Percentiles rank a stretch among this genome's conserved stretches.
phyloP scores from a whole-genome alignment of 2,888 invertebrate species.

The Drosophila pegasa region DNA sequence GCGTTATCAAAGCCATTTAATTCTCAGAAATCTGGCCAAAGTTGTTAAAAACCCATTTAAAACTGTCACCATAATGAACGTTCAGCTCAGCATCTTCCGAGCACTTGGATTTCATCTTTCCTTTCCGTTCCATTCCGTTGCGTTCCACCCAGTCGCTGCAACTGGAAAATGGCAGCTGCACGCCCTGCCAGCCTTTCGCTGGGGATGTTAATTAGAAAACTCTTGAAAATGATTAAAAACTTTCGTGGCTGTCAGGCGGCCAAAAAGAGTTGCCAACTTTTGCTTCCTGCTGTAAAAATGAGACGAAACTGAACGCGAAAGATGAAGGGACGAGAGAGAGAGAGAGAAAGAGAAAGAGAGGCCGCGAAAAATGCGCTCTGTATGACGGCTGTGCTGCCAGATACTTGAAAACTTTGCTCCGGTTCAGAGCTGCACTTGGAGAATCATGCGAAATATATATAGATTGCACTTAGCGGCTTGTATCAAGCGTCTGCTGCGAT shows the following conservation, averaged over 20 bases:
- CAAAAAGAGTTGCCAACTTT: slow-evolving; percentile 52
- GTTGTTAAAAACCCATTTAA: slow-evolving; percentile 75
- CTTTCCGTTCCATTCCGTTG: slow-evolving; percentile 32
- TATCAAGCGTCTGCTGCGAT: not conserved
- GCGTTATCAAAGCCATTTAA: slow-evolving; percentile 72
- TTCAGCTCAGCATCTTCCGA: slow-evolving; percentile 41
- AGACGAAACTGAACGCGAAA: not conserved
- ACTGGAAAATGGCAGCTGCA: slow-evolving; percentile 42
- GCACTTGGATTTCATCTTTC: slow-evolving; percentile 43
- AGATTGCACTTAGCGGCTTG: not conserved
- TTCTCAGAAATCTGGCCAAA: slow-evolving; percentile 68
- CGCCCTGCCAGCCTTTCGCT: slow-evolving; percentile 39
- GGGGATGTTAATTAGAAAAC: slow-evolving; percentile 77
- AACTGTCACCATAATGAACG: slow-evolving; percentile 71
- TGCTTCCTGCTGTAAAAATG: slow-evolving; percentile 32
- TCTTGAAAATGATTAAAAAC: slow-evolving; percentile 80
- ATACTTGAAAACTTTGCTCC: slow-evolving; percentile 41
- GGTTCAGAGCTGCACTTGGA: slow-evolving; percentile 1
- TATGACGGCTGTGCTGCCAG: slow-evolving; percentile 18
- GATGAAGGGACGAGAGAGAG: not conserved
- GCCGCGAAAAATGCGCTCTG: not conserved
- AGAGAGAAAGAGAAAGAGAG: not conserved
- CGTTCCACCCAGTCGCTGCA: slow-evolving; percentile 18
- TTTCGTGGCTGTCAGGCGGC: slow-evolving; percentile 55
- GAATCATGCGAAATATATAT: slow-evolving; percentile 1